Evolutionary conservation across 2,113 vertebrate genomes (phyloP), one percentile per base, ranked within the genome.

Genomic region (Rhabdornis inornatus): DNA sequence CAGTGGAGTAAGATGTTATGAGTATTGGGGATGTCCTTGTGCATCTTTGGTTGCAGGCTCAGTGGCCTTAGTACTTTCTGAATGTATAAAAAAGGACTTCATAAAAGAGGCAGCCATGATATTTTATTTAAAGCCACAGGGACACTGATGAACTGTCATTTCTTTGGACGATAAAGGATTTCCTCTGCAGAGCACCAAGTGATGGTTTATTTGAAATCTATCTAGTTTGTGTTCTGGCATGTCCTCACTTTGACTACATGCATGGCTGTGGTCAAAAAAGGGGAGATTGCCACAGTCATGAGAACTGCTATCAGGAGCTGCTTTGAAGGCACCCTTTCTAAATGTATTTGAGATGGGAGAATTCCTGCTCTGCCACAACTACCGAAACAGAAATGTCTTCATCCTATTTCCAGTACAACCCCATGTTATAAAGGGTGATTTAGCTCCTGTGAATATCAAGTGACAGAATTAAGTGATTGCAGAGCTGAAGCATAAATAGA

Each of bases 401-500:
- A 44, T 89, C 52, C 44, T 81, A 84, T 93, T 92, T 92, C 69
- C 65, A 96, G 71, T 69, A 44, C 0, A 30, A 87, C 86, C 75
- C 72, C 31, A 10, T 47, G 33, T 87, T 92, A 90, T 87, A 88
- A 93, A 93, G 93, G 81, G 53, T 85, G 86, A 91, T 92, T 65
- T 77, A 80, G 61, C 83, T 86, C 56, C 76, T 78, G 11, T 83
- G 53, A 76, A 52, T 92, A 90, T 96, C 93, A 72, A 91, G 87
- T 93, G 64, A 88, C 87, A 95, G 69, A 95, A 76, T 11, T 45
- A 71, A 88, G 65, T 60, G 79, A 91, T 22, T 81, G 68, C 40
- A 37, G 61, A 84, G 44, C 70, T 88, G 89, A 81, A 76, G 69
- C 86, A 89, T 63, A 97, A 96, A 96, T 96, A 96, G 94, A 95